Base-by-base conservation (phyloP, 2,888 invertebrate species). In the Nomada goodeniana region DNA sequence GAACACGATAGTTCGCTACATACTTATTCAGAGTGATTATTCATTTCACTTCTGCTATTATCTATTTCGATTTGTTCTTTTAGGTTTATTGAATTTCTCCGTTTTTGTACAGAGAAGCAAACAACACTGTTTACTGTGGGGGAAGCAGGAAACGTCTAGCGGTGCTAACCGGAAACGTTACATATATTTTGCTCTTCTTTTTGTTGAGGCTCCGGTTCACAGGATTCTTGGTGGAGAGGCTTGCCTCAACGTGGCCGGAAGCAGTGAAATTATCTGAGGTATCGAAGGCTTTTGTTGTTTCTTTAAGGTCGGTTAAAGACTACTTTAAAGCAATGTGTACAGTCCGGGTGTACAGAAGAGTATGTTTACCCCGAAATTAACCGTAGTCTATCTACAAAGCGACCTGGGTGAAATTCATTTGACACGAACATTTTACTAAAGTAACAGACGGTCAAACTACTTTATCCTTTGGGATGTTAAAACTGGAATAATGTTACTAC, bases 11-110 rank as follows among this genome's bases (percentile, higher is more conserved):
- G 77, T 47, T 63, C 36, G 76, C 73, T 69, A 60, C 55, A 44
- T 80, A 80, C 83, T 88, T 90, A 91, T 91, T 91, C 90, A 91
- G 90, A 71, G 86, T 84, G 80, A 85, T 89, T 91, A 91, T 91
- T 88, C 91, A 89, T 90, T 89, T 68, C 26, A 18, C 50, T 42
- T 71, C 78, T 79, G 29, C 23, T 60, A 36, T 23, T 47, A 9
- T 18, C 3, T 53, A 50, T 53, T 29, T 20, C 20, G 2, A 47
- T 20, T 73, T 36, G 68, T 50, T 55, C 57, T 29, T n/a, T 42
- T 60, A 29, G 36, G 52, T 60, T 61, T 55, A 73, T 61, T 18
- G 52, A 68, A 65, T 67, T 60, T 74, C 55, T 20, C 29, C 11
- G 36, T 69, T 74, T 67, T 29, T 70, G 29, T 10, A 42, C 69